A percentile compares a stretch with the other conserved stretches of the same genome.
Conservation (phyloP, 2,888 invertebrate species). For the Trissoscelio sp. region DNA sequence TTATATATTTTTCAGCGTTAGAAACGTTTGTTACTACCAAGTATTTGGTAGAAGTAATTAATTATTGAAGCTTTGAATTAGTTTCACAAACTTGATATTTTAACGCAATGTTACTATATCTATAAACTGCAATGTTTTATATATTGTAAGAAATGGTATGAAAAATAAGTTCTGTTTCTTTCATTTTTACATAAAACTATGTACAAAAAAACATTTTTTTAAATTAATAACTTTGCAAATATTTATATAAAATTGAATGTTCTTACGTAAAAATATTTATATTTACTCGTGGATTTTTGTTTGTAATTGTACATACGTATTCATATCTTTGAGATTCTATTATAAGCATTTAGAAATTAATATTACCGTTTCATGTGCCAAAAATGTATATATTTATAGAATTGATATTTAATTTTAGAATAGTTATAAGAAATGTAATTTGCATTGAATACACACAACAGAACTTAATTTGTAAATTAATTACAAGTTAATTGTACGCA, state of each 20-base stretch:
- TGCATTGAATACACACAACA: neutral
- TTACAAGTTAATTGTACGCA: too few relatives aligned
- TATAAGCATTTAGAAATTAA: neutral
- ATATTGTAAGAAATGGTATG: too few relatives aligned
- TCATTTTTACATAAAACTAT: too few relatives aligned
- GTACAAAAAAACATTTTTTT: too few relatives aligned
- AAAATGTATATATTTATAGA: neutral
- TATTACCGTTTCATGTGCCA: neutral
- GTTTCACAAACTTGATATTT: conserved; percentile 3
- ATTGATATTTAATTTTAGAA: neutral
- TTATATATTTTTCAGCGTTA: conserved; percentile 21
- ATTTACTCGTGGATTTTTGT: neutral
- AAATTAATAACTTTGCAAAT: neutral
- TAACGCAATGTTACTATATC: conserved; percentile 1
- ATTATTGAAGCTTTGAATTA: neutral
- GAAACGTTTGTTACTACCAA: conserved; percentile 25
- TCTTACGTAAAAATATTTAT: too few relatives aligned
- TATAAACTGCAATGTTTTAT: too few relatives aligned
- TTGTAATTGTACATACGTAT: neutral
- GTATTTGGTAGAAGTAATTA: conserved; percentile 15
- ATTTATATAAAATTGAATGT: neutral
- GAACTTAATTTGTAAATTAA: too few relatives aligned
- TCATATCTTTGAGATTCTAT: neutral
- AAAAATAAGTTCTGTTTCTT: too few relatives aligned
- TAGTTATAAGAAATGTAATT: neutral